Percentiles rank a stretch among this genome's conserved stretches.
These are phyloP conservation scores for Scomber japonicus DNA, from an alignment of 2,113 vertebrate species.

Conservation along the genomic window DNA sequence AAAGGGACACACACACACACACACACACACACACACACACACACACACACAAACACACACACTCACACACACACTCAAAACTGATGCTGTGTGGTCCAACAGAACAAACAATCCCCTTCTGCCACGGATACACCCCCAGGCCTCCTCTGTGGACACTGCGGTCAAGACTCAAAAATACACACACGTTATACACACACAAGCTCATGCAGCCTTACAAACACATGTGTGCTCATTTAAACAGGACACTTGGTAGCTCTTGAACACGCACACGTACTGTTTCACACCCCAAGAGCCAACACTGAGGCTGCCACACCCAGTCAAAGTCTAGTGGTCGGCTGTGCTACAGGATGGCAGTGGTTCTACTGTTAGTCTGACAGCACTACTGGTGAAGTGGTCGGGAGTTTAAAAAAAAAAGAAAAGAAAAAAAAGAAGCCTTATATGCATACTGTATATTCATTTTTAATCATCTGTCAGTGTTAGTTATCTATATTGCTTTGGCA, in stretches of 20 bases:
- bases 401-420: neutral
- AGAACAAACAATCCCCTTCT: conserved; percentile 54
- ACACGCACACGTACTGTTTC: neutral
- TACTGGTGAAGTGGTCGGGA: neutral
- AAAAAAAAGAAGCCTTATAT: too few relatives aligned
- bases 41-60: neutral
- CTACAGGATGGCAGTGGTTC: conserved; percentile 29
- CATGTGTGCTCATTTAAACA: conserved; percentile 11
- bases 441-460: too few relatives aligned
- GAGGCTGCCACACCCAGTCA: conserved; percentile 58
- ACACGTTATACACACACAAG: neutral
- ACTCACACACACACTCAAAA: neutral
- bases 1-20: conserved; percentile 26
- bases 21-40: conserved; percentile 16
- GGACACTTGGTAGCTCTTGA: conserved; percentile 5
- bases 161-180: conserved; percentile 4
- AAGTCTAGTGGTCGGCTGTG: conserved; percentile 34
- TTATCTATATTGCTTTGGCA: too few relatives aligned
- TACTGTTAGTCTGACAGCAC: neutral
- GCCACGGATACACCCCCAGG: conserved; percentile 32
- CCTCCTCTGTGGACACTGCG: conserved; percentile 26
- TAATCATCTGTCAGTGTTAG: too few relatives aligned
- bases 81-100: conserved; percentile 68
- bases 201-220: neutral
- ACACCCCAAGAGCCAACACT: conserved; percentile 45